phyloP scores from a whole-genome alignment of 2,888 invertebrate genomes.

The Monoplex corrugatus region DNA sequence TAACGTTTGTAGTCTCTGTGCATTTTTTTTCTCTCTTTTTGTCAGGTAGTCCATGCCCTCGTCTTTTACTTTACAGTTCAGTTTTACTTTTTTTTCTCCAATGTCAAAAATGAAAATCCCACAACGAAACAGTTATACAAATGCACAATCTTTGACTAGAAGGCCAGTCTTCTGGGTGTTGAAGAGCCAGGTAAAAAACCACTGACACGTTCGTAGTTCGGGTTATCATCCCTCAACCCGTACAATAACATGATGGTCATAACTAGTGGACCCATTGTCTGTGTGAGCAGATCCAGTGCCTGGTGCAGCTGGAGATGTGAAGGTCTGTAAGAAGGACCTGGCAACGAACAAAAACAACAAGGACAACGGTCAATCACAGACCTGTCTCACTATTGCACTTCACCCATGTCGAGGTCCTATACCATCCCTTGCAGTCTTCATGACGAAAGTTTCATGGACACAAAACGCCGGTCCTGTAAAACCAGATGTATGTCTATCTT shows the following conservation, averaged over 20 bases:
- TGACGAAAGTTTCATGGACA: not conserved
- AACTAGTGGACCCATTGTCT: too few species aligned
- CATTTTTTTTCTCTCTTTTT: too few species aligned
- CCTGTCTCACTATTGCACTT: conserved; percentile 4
- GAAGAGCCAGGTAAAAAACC: too few species aligned
- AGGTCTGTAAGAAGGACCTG: not conserved
- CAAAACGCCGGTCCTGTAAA: too few species aligned
- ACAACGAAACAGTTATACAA: too few species aligned
- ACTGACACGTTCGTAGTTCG: too few species aligned
- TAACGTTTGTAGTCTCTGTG: too few species aligned
- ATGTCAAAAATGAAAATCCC: too few species aligned
- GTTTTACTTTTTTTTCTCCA: not conserved
- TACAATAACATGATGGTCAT: too few species aligned
- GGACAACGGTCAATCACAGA: not conserved
- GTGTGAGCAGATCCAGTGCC: too few species aligned
- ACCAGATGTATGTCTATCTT: not conserved
- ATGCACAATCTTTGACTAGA: not conserved
- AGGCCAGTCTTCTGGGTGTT: not conserved
- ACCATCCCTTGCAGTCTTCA: conserved; percentile 23
- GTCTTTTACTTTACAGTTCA: not conserved
- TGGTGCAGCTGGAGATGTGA: not conserved
- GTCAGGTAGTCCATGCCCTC: not conserved
- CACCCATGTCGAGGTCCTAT: not conserved
- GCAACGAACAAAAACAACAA: not conserved
- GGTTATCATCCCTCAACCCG: too few species aligned